Base-by-base conservation (phyloP, 2,888 invertebrate genomes). In the Pandemis heparana region DNA sequence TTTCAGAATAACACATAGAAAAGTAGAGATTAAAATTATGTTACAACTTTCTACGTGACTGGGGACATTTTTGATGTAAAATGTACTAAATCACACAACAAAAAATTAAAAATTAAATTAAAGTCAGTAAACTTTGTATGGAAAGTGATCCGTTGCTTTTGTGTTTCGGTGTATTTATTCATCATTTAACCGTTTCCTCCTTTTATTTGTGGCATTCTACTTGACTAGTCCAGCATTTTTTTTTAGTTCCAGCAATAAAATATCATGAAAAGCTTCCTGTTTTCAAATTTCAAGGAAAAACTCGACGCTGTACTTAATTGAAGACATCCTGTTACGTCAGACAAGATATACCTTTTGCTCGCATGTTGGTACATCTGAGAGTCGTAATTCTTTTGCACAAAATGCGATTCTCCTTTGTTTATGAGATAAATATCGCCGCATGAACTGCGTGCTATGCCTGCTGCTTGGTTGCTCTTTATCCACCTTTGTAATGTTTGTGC, bases 371-470 rank as follows among this genome's bases (percentile, higher is more conserved):
- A 23, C 56, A 56, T 23, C 56, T 56, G 56, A 23, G 56, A 56
- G 56, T 10, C 56, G 56, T 56, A 56, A 56, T 56, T 56, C 56
- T 56, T 56, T 56, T 23, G 23, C 23, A 56, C 56, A 23, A 23
- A 53, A 56, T 23, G 23, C 63, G 46, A 63, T 63, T 18, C 46
- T 46, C 32, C 41, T 8, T 46, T 63, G 46, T 63, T 63, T 63
- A 63, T 46, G 23, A 41, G 7, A 63, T 23, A 63, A 63, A 63
- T 63, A 63, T 23, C 46, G 23, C 63, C 43, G 46, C 46, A 46
- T 63, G 63, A 63, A 63, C 63, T 46, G 63, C 32, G 62, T 41
- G 23, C 63, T 41, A 43, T 63, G 43, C 41, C 10, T 43, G 62
- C 62, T 62, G 43, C 39, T 53, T 51, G 51, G 51, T 6, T 51